Percentiles rank a stretch among this genome's conserved stretches.
phyloP scores from a whole-genome alignment of 2,797 vertebrate species.

The Lagocephalus sceleratus region DNA sequence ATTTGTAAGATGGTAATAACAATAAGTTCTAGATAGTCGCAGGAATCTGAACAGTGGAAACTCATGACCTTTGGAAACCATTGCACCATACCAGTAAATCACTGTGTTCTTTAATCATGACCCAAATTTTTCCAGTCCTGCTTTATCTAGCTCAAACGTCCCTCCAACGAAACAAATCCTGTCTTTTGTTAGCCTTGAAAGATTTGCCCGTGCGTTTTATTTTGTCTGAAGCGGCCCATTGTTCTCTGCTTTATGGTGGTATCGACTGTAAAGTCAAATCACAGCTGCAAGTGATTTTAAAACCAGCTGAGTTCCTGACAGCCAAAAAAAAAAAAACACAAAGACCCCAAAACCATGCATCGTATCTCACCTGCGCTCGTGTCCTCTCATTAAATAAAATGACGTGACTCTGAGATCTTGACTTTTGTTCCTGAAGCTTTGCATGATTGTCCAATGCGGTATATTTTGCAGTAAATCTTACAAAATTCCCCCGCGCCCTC shows the following conservation, averaged over 20 bases:
- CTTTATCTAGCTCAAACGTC: conserved; percentile 28
- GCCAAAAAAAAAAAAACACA: conserved; percentile 26
- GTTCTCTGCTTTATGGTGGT: conserved; percentile 24
- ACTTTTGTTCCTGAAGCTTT: conserved; percentile 33
- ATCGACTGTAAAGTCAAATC: conserved; percentile 23
- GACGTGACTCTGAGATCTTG: conserved; percentile 18
- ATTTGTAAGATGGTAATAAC: conserved; percentile 8
- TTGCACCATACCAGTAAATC: conserved; percentile 22
- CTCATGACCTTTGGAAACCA: conserved; percentile 17
- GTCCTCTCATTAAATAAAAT: conserved; percentile 24
- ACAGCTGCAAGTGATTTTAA: conserved; percentile 39
- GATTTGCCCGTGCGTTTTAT: conserved; percentile 12
- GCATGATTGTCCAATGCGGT: not conserved
- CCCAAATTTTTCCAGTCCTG: conserved; percentile 23
- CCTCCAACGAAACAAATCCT: conserved; percentile 13
- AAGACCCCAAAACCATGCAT: conserved; percentile 4
- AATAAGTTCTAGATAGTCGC: conserved; percentile 6
- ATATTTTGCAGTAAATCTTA: conserved; percentile 3
- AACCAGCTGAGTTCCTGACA: conserved; percentile 31
- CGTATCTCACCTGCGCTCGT: conserved; percentile 28
- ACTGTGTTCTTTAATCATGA: conserved; percentile 28
- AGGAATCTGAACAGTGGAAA: conserved; percentile 2
- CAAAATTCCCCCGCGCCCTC: not conserved
- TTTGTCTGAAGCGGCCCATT: conserved; percentile 25
- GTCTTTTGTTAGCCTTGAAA: conserved; percentile 31